Percentiles rank a stretch among this genome's conserved stretches.
Evolutionary conservation across 1,140 invertebrate species (phyloP).

Genomic region (Leucophenga varia): DNA sequence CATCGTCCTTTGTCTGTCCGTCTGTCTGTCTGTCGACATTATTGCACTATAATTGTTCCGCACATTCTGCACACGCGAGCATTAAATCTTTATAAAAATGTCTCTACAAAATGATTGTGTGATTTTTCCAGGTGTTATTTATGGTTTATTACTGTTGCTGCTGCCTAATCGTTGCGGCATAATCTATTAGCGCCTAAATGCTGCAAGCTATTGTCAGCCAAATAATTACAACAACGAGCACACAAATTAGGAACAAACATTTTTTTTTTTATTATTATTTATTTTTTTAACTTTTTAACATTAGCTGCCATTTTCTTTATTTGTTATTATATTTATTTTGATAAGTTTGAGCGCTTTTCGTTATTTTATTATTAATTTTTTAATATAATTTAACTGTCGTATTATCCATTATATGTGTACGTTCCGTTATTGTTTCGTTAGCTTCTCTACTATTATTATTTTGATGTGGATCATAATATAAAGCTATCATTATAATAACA

Average conservation of each 20-base stretch:
- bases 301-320: conserved; percentile 35
- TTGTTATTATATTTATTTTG: conserved; percentile 44
- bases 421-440: too few relatives aligned
- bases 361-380: background rate
- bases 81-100: too few relatives aligned
- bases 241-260: background rate
- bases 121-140: conserved; percentile 48
- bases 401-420: too few relatives aligned
- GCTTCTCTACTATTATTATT: too few relatives aligned
- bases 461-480: too few relatives aligned
- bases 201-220: background rate
- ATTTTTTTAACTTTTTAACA: conserved; percentile 28
- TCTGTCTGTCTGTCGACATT: too few relatives aligned
- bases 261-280: conserved; percentile 21
- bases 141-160: conserved; percentile 26
- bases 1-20: too few relatives aligned
- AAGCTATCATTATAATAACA: too few relatives aligned
- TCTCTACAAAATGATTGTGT: too few relatives aligned
- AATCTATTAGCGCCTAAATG: conserved; percentile 45
- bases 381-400: too few relatives aligned
- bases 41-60: too few relatives aligned
- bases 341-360: conserved; percentile 26
- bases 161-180: conserved; percentile 53
- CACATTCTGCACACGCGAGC: too few relatives aligned
- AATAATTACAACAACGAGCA: conserved; percentile 1